These are phyloP conservation scores for Sebastes iracundus DNA, from an alignment of 2,797 vertebrate species.

Conservation along the genomic window DNA sequence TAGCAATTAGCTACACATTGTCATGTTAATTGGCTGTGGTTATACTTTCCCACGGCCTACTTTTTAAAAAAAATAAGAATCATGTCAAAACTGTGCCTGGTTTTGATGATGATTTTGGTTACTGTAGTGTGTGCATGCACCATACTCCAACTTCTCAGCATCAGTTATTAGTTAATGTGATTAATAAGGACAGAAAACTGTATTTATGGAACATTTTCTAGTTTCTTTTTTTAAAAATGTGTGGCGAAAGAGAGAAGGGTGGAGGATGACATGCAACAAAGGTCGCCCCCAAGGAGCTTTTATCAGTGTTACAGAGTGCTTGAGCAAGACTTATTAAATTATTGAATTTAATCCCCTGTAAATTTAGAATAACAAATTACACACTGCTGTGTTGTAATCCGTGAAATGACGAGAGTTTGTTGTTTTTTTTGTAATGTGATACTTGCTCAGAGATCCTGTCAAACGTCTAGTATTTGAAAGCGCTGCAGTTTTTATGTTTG, in stretches of 20 bases:
- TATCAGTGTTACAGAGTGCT: slow-evolving; percentile 14
- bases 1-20: slow-evolving; percentile 67
- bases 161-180: not conserved
- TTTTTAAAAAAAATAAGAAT: slow-evolving; percentile 27
- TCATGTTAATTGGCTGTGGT: slow-evolving; percentile 61
- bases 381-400: slow-evolving; percentile 8
- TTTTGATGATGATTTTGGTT: not conserved
- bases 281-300: slow-evolving; percentile 37
- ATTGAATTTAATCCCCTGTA: slow-evolving; percentile 17
- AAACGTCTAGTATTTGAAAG: not conserved
- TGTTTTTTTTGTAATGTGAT: not conserved
- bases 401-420: not conserved
- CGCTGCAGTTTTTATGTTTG: not conserved
- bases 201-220: not conserved
- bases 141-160: not conserved
- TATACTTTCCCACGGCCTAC: slow-evolving; percentile 72
- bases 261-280: slow-evolving; percentile 5
- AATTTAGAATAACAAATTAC: slow-evolving; percentile 9
- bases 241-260: not conserved
- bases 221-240: not conserved
- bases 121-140: not conserved
- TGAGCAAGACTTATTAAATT: not conserved
- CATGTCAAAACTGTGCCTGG: not conserved
- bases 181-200: not conserved
- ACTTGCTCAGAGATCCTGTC: not conserved